Base-by-base conservation (phyloP, 2,888 invertebrate genomes). In the Acrobasis suavella region DNA sequence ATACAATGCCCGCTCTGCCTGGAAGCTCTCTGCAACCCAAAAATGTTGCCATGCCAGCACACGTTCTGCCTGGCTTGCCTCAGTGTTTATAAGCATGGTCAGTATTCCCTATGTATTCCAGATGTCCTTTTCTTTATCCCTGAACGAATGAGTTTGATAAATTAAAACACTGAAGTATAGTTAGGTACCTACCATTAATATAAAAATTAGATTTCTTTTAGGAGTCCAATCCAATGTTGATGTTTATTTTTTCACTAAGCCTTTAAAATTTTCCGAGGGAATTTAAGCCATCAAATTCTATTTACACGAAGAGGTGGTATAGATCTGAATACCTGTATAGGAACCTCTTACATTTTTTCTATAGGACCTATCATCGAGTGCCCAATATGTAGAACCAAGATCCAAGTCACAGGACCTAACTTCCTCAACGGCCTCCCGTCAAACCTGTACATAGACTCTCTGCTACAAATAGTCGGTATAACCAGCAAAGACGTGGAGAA, bases 11-110 rank as follows among this genome's bases (percentile, higher is more conserved):
- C 93, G 1, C 81, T 95, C 42, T 95, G 95, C 65, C 78, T 94
- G 66, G 93, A 94, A 68, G 86, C 92, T 37, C 82, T 95, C 8
- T 85, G 87, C 68, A 90, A 93, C 52, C 94, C 94, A 1, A 93
- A 93, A 78, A 95, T 95, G 94, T 80, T 95, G 70, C 93, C 94
- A 0, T 95, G 95, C 72, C 95, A 95, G 71, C 95, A 95, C 74
- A 95, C 95, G 0, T 95, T 95, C 78, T 95, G 95, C 67, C 80
- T 92, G 63, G 82, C 88, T 1, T 95, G 95, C 70, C 82, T 95
- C 38, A 89, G 92, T 66, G 89, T 88, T 55, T 92, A 93, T 70
- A 81, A 88, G 50, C 82, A 81, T 64, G 88, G 93, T 84, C 65
- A 64, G 74, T 67, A 51, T 54, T 37, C 12, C 39, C 39, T 39